phyloP scores from a whole-genome alignment of 2,888 invertebrate species.

The Calliphora vomitoria region DNA sequence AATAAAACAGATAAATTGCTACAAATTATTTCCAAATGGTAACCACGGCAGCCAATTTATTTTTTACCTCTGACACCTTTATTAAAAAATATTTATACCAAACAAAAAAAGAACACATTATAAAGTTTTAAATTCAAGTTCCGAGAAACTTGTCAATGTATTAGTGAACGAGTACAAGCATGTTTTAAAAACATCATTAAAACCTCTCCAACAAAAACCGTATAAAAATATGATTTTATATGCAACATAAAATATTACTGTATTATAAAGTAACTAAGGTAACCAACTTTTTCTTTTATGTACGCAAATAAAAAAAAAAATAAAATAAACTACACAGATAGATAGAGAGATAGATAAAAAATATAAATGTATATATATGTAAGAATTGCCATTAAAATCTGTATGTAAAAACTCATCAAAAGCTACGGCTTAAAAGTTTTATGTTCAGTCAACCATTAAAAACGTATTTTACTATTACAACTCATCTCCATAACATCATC shows the following conservation, averaged over 20 bases:
- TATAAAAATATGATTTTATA: conserved; percentile 56
- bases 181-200: conserved; percentile 38
- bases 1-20: background rate
- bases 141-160: background rate
- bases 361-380: background rate
- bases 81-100: background rate
- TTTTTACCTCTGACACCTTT: background rate
- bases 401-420: conserved; percentile 68
- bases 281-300: conserved; percentile 69
- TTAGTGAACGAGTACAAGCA: background rate
- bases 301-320: conserved; percentile 23
- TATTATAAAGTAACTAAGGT: conserved; percentile 63
- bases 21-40: background rate
- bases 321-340: conserved; percentile 47
- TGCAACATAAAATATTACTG: conserved; percentile 62
- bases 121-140: background rate
- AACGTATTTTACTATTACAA: conserved; percentile 71
- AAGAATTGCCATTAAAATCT: conserved; percentile 66
- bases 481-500: conserved; percentile 71
- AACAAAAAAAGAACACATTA: conserved; percentile 4
- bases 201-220: background rate
- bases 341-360: conserved; percentile 5
- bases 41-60: background rate
- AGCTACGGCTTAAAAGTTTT: conserved; percentile 74
- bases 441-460: conserved; percentile 73